Evolutionary conservation across 2,113 vertebrate species (phyloP), one percentile per base, ranked within the genome.

Genomic region (Chlamydotis undulata): DNA sequence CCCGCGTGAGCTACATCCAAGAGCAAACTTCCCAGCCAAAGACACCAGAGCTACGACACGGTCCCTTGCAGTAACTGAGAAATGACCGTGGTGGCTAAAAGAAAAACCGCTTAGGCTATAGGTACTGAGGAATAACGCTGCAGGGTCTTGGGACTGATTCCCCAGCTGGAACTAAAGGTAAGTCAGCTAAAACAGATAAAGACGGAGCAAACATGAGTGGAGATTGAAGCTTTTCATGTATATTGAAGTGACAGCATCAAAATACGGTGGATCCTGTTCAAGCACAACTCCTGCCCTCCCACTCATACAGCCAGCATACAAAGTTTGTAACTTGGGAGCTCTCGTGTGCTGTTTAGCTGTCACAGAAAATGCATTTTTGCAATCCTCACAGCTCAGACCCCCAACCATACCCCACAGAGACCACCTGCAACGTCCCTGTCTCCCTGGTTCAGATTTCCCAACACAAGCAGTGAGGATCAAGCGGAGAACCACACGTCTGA

Each of bases 401-500:
- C 35, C 28, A 57, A 26, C 19, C 43, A 39, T 12, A 49, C 8
- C 65, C 29, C 39, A 24, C 39, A 29, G 53, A 57, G 67, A 53
- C 16, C 52, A 64, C 4, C 60, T 70, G 65, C 52, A 56, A n/a
- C 2, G 19, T 53, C 17, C 17, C 64, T 7, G 5, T 22, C 31
- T 67, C 49, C 25, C 37, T 2, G 2, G 28, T 50, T 68, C 2
- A 1, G 19, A 56, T 31, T 19, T 68, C 33, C 68, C 3, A 1
- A 56, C 3, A 8, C 0, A 3, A 83, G 61, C 49, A 53, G 57
- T 3, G 1, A 87, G 65, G 56, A 59, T 28, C 55, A 65, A 53
- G 52, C 0, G 0, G 15, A 61, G 60, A 78, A 19, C 25, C 23
- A 29, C 25, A 45, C 0, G 0, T 24, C 31, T 26, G 41, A 87